phyloP scores from a whole-genome alignment of 2,797 vertebrate species.

The Paramormyrops hopkinsi region DNA sequence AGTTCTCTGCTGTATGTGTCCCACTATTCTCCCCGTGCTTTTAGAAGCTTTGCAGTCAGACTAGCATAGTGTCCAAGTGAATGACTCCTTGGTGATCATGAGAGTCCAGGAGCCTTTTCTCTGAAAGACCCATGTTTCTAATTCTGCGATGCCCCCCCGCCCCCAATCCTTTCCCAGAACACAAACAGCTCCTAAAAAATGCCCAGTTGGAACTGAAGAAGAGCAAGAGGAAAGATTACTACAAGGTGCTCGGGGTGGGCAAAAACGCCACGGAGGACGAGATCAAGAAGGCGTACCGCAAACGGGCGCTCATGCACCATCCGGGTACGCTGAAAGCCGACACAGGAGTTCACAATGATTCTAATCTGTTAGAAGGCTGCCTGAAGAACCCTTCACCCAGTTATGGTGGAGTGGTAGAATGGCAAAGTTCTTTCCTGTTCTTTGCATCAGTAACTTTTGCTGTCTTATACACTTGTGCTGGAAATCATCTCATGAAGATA shows the following conservation, averaged over 20 bases:
- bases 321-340: conserved; percentile 64
- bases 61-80: neutral
- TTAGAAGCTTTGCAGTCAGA: neutral
- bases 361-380: neutral
- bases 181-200: conserved; percentile 84
- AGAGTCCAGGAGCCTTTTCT: neutral
- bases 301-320: conserved; percentile 93
- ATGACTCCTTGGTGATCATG: neutral
- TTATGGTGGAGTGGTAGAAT: neutral
- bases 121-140: neutral
- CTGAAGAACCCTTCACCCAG: neutral
- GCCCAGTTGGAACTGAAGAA: conserved; percentile 90
- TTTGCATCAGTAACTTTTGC: neutral
- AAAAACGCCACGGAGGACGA: conserved; percentile 91
- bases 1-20: neutral
- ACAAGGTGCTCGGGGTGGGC: conserved; percentile 85
- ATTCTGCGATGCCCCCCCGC: neutral
- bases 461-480: neutral
- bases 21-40: neutral
- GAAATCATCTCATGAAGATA: neutral
- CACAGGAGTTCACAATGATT: neutral
- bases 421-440: neutral
- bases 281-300: conserved; percentile 94
- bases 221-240: conserved; percentile 96
- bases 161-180: conserved; percentile 58